A percentile compares a stretch with the other conserved stretches of the same genome.
phyloP scores from a whole-genome alignment of 2,797 vertebrate genomes.

The Melanotaenia pygmaea region DNA sequence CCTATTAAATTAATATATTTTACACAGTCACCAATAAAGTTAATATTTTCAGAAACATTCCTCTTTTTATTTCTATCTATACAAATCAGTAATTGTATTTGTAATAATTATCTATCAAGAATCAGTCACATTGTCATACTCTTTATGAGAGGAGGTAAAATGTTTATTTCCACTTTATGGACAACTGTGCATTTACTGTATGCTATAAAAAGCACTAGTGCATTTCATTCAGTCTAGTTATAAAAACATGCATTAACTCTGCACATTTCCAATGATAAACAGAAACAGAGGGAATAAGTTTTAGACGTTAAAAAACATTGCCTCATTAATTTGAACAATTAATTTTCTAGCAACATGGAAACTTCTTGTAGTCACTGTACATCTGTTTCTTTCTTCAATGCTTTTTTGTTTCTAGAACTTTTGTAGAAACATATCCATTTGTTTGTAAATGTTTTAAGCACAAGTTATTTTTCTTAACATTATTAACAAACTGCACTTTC shows the following conservation, averaged over 20 bases:
- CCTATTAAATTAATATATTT: not conserved
- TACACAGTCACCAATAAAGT: not conserved
- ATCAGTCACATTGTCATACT: not conserved
- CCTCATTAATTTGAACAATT: not conserved
- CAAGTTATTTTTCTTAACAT: not conserved
- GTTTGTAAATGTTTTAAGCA: not conserved
- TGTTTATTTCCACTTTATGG: too few species aligned
- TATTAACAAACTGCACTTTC: not conserved
- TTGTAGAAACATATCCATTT: too few species aligned
- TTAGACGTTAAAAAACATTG: not conserved
- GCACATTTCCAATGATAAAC: not conserved
- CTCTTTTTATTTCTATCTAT: not conserved
- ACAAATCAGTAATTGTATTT: not conserved
- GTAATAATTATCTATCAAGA: not conserved
- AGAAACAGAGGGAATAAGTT: not conserved
- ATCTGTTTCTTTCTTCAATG: not conserved
- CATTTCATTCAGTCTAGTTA: not conserved
- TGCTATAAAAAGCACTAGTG: not conserved
- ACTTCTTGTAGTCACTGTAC: not conserved
- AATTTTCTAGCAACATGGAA: not conserved
- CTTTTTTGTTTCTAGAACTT: not conserved
- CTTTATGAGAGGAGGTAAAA: not conserved
- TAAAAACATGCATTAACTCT: not conserved
- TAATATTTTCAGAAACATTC: not conserved
- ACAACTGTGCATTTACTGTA: not conserved